Evolutionary conservation across 2,888 invertebrate species (phyloP).

Genomic region (Euzophera pinguis): DNA sequence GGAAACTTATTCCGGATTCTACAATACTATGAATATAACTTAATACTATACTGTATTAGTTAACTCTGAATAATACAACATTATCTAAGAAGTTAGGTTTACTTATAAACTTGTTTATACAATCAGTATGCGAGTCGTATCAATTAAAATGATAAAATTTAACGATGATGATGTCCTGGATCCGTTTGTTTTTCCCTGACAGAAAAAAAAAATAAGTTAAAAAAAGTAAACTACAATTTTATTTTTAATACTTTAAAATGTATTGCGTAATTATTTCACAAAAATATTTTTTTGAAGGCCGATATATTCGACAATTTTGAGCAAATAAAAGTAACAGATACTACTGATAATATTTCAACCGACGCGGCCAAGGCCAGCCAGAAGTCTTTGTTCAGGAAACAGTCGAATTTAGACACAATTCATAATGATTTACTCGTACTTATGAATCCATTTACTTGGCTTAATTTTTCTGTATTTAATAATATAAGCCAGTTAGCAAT

Average conservation of each 20-base stretch:
- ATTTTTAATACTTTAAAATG: neutral
- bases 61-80: no score
- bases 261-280: neutral
- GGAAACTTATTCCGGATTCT: neutral
- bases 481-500: neutral
- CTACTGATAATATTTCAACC: conserved; percentile 1
- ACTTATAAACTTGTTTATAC: neutral
- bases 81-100: neutral
- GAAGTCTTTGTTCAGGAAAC: conserved; percentile 4
- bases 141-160: conserved; percentile 8
- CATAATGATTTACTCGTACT: conserved; percentile 1
- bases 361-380: neutral
- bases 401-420: neutral
- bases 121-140: neutral
- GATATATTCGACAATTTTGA: neutral
- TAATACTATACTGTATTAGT: neutral
- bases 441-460: neutral
- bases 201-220: neutral
- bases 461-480: neutral
- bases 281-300: neutral
- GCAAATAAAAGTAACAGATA: conserved; percentile 2
- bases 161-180: neutral
- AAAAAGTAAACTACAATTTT: no score
- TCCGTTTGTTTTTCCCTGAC: conserved; percentile 5
- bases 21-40: neutral